phyloP scores from a whole-genome alignment of 2,888 invertebrate species.

The Pristionchus entomophagus region DNA sequence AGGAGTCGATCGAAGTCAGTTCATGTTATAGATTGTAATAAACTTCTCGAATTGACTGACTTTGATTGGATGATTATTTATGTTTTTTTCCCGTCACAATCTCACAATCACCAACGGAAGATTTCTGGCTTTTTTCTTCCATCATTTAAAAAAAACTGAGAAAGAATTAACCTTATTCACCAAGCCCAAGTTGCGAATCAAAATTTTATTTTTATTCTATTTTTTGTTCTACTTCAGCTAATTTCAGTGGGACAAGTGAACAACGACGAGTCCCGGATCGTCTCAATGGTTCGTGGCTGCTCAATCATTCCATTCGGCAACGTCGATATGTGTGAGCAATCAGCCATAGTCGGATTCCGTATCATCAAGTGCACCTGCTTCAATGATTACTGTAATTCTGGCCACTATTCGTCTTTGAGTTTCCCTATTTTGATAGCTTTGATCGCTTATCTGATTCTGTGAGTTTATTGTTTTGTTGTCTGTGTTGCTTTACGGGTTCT shows the following conservation, averaged over 20 bases:
- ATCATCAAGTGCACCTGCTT: slow-evolving; percentile 72
- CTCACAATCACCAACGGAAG: too few relatives aligned
- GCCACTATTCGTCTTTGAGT: neutral
- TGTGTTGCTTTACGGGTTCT: neutral
- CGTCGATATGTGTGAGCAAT: slow-evolving; percentile 72
- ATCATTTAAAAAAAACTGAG: too few relatives aligned
- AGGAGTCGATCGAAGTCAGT: slow-evolving; percentile 64
- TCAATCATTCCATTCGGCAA: slow-evolving; percentile 70
- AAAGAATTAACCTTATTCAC: too few relatives aligned
- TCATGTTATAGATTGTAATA: neutral
- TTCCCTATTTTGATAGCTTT: neutral
- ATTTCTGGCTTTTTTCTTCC: too few relatives aligned
- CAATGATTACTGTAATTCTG: slow-evolving; percentile 69
- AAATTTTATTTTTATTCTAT: neutral
- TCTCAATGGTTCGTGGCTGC: slow-evolving; percentile 72
- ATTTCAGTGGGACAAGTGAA: slow-evolving; percentile 73
- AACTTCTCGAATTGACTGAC: too few relatives aligned
- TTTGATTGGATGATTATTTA: too few relatives aligned
- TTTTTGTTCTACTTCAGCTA: neutral
- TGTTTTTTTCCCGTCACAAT: too few relatives aligned
- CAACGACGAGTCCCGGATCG: slow-evolving; percentile 67
- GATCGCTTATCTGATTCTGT: neutral
- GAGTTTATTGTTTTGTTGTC: neutral
- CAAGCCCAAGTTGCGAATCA: too few relatives aligned
- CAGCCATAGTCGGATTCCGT: slow-evolving; percentile 66